Conservation (phyloP, 2,113 vertebrate genomes). For the Esox niger region DNA sequence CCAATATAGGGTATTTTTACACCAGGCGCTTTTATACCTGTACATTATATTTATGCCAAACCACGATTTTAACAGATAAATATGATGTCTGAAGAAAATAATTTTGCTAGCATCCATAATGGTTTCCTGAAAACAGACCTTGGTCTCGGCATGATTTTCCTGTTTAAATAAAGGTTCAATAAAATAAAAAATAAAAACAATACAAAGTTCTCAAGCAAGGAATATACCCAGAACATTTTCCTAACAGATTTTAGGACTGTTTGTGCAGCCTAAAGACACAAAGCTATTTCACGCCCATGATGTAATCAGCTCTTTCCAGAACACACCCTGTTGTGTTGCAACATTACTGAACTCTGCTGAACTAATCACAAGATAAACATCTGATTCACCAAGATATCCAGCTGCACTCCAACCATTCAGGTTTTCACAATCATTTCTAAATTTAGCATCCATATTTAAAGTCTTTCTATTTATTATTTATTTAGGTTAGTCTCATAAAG, state of each 20-base stretch:
- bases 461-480: neutral
- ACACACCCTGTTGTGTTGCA: constrained; percentile 57
- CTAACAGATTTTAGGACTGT: constrained; percentile 23
- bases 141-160: no score
- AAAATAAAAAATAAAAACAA: no score
- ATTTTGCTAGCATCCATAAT: neutral
- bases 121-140: no score
- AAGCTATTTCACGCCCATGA: constrained; percentile 61
- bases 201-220: neutral
- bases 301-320: constrained; percentile 60
- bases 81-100: no score
- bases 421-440: constrained; percentile 37
- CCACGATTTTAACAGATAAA: no score
- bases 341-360: constrained; percentile 50
- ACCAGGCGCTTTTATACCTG: no score
- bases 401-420: constrained; percentile 6
- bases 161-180: no score
- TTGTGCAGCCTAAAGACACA: constrained; percentile 35
- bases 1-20: no score
- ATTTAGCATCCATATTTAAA: constrained; percentile 13
- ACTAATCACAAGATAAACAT: constrained; percentile 32
- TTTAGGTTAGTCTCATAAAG: no score
- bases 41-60: no score
- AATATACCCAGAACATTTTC: constrained; percentile 5
- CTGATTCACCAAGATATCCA: constrained; percentile 36